These are phyloP conservation scores for Cryptophagus acutangulus DNA, from an alignment of 2,888 invertebrate genomes.

Conservation along the genomic window DNA sequence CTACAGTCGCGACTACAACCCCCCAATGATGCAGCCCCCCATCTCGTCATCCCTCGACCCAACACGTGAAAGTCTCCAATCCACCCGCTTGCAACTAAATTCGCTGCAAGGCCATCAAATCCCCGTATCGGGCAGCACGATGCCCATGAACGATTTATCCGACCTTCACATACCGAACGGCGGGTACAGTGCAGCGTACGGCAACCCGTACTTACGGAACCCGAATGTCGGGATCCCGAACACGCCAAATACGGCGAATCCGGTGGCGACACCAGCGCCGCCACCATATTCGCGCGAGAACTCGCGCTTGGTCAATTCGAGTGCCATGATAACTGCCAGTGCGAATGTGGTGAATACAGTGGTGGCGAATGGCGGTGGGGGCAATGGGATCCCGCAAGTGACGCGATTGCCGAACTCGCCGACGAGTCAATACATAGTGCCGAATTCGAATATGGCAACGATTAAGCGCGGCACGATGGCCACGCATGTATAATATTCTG, in stretches of 20 bases:
- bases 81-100: slow-evolving; percentile 47
- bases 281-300: slow-evolving; percentile 60
- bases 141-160: slow-evolving; percentile 44
- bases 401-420: slow-evolving; percentile 49
- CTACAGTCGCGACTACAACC: slow-evolving; percentile 83
- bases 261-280: slow-evolving; percentile 74
- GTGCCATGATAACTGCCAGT: slow-evolving; percentile 42
- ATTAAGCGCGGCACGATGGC: slow-evolving; percentile 61
- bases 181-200: slow-evolving; percentile 78
- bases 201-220: slow-evolving; percentile 74
- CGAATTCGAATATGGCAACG: slow-evolving; percentile 55
- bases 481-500: slow-evolving; percentile 57
- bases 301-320: slow-evolving; percentile 38
- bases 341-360: slow-evolving; percentile 46
- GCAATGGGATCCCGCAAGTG: slow-evolving; percentile 54
- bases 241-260: slow-evolving; percentile 64
- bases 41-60: slow-evolving; percentile 53
- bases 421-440: slow-evolving; percentile 53
- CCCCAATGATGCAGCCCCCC: slow-evolving; percentile 62
- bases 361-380: slow-evolving; percentile 51
- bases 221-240: slow-evolving; percentile 58
- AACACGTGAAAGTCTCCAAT: slow-evolving; percentile 43
- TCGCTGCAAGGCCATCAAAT: slow-evolving; percentile 42
- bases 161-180: slow-evolving; percentile 45
- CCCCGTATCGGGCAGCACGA: slow-evolving; percentile 35